phyloP scores from a whole-genome alignment of 2,888 invertebrate genomes.

The Brachyptera putata region DNA sequence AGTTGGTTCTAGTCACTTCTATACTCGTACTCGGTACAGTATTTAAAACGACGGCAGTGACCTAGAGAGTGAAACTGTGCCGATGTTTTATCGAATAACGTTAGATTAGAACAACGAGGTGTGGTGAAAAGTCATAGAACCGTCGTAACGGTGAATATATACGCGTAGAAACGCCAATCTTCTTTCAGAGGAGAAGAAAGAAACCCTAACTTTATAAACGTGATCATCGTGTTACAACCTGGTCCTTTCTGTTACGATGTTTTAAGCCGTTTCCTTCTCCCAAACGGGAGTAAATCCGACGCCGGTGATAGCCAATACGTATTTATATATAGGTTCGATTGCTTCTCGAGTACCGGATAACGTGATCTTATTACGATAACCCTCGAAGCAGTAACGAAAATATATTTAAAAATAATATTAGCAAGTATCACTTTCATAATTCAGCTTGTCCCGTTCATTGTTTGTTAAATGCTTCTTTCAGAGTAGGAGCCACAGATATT shows the following conservation, averaged over 20 bases:
- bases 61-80: too few relatives aligned
- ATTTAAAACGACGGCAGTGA: too few relatives aligned
- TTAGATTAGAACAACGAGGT: conserved; percentile 11
- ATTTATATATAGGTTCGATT: too few relatives aligned
- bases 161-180: conserved; percentile 9
- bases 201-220: conserved; percentile 20
- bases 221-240: conserved; percentile 18
- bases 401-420: too few relatives aligned
- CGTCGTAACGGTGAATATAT: too few relatives aligned
- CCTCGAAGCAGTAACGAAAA: too few relatives aligned
- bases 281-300: not conserved
- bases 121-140: too few relatives aligned
- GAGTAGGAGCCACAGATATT: conserved; percentile 6
- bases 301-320: not conserved
- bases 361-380: too few relatives aligned
- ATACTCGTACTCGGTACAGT: too few relatives aligned
- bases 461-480: not conserved
- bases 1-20: too few relatives aligned
- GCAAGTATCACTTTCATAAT: not conserved
- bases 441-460: not conserved
- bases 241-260: conserved; percentile 10
- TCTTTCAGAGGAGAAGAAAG: not conserved
- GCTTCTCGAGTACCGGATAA: too few relatives aligned
- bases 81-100: too few relatives aligned
- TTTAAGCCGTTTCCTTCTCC: not conserved